These are phyloP conservation scores for Agonopterix arenella DNA, from an alignment of 2,888 invertebrate species.

Conservation along the genomic window DNA sequence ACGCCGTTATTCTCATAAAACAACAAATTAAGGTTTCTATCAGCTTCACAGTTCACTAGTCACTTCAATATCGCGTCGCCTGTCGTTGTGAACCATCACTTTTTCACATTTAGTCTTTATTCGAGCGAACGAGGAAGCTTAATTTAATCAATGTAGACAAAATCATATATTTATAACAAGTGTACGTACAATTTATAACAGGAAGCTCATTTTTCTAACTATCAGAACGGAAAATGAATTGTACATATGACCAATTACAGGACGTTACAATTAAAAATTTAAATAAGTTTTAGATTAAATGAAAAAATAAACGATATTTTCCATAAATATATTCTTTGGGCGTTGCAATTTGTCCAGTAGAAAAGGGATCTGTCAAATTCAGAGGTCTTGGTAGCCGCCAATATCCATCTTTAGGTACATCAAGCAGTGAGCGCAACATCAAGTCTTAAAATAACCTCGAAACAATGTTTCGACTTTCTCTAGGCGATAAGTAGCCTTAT, in stretches of 20 bases:
- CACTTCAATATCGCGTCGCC: conserved; percentile 14
- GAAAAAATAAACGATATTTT: too few relatives aligned
- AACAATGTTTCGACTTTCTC: too few relatives aligned
- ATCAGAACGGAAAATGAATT: neutral
- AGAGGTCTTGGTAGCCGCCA: too few relatives aligned
- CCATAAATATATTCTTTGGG: too few relatives aligned
- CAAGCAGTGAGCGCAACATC: too few relatives aligned
- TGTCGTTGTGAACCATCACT: neutral
- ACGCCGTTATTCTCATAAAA: conserved; percentile 13
- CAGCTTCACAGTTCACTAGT: conserved; percentile 4
- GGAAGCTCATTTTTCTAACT: conserved; percentile 33
- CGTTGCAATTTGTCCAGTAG: too few relatives aligned
- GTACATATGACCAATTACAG: neutral
- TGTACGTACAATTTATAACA: conserved; percentile 18
- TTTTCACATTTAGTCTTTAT: conserved; percentile 6
- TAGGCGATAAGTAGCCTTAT: too few relatives aligned
- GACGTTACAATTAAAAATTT: neutral
- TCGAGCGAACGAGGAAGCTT: conserved; percentile 38
- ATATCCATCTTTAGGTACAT: too few relatives aligned
- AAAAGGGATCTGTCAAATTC: too few relatives aligned
- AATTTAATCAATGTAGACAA: conserved; percentile 13
- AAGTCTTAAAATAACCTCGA: too few relatives aligned
- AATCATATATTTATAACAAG: conserved; percentile 2
- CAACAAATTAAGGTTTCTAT: neutral
- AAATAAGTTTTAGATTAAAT: neutral